Base-by-base conservation (phyloP, 1,140 invertebrate species). In the Camponotus pennsylvanicus region DNA sequence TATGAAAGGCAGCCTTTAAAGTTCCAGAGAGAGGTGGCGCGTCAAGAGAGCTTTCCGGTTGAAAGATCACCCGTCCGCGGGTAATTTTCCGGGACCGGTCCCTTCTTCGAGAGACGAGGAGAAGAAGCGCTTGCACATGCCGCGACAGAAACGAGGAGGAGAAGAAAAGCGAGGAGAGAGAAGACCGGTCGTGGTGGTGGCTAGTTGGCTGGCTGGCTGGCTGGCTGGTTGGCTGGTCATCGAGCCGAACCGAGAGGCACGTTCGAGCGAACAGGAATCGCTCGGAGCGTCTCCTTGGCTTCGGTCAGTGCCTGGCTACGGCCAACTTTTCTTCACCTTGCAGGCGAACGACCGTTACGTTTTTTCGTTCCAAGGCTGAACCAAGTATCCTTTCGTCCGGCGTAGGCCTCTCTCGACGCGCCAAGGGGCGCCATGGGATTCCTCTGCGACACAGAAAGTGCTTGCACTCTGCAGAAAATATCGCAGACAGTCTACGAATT, bases 261-360 rank as follows among this genome's bases (percentile, higher is more conserved):
- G 89, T 89, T 85, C 70, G 57, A 89, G 85, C 83, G 86, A 87
- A 90, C 83, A 91, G 89, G 87, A 92, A 92, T 93, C 89, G 92
- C 92, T 92, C 91, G 89, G 37, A 90, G 91, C 89, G 91, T 93
- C 92, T 93, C 93, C 93, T 93, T 93, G 93, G 91, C 93, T 93
- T 90, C 92, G 93, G 91, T 93, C 93, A 93, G 90, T 93, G 92
- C 89, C 93, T 92, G 91, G 92, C 90, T 91, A 88, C 92, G 83
- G 92, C 92, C 85, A 93, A 93, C 92, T 93, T 93, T 93, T 93
- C 93, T 92, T 93, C 91, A 92, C 92, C 93, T 93, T 90, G 90
- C 91, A 88, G 92, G 92, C 92, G 90, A 93, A 93, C 92, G 93
- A 93, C 93, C 93, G 92, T 93, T 92, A 93, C 92, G 91, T 93